phyloP scores from a whole-genome alignment of 2,888 invertebrate species.

The Sialis lutaria region DNA sequence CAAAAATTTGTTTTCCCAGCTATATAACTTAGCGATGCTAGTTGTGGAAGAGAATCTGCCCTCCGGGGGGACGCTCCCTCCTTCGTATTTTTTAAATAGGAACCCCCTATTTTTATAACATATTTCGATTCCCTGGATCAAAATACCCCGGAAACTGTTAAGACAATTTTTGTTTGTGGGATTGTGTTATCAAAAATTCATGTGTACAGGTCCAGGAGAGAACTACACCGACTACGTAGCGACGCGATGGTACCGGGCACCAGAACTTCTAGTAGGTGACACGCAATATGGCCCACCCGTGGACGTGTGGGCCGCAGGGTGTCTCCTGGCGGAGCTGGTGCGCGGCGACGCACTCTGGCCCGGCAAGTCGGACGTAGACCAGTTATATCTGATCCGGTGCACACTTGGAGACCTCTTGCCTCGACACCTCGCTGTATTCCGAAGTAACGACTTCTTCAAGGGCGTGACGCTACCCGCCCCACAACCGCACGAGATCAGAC shows the following conservation, averaged over 20 bases:
- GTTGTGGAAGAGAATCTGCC: too few species aligned
- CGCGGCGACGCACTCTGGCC: conserved; percentile 94
- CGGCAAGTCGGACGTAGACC: conserved; percentile 96
- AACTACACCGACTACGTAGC: conserved; percentile 99
- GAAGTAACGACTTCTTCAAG: conserved; percentile 79
- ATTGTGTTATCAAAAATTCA: background rate
- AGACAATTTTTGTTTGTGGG: too few species aligned
- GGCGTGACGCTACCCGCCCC: conserved; percentile 89
- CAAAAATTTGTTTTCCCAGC: too few species aligned
- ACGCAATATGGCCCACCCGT: conserved; percentile 83
- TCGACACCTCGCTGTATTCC: conserved; percentile 90
- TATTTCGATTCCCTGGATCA: too few species aligned
- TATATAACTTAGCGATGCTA: too few species aligned
- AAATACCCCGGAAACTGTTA: too few species aligned
- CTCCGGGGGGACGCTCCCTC: too few species aligned
- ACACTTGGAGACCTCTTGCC: conserved; percentile 88
- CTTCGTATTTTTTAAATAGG: too few species aligned
- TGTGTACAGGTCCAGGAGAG: conserved; percentile 66
- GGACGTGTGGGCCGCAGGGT: conserved; percentile 96
- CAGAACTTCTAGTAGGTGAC: conserved; percentile 93
- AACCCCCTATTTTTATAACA: too few species aligned
- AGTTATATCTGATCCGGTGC: conserved; percentile 86
- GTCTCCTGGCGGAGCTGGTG: conserved; percentile 74
- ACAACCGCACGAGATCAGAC: conserved; percentile 69
- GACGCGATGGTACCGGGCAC: conserved; percentile 96